Evolutionary conservation across 2,888 invertebrate species (phyloP).

Genomic region (Lottia scabra): DNA sequence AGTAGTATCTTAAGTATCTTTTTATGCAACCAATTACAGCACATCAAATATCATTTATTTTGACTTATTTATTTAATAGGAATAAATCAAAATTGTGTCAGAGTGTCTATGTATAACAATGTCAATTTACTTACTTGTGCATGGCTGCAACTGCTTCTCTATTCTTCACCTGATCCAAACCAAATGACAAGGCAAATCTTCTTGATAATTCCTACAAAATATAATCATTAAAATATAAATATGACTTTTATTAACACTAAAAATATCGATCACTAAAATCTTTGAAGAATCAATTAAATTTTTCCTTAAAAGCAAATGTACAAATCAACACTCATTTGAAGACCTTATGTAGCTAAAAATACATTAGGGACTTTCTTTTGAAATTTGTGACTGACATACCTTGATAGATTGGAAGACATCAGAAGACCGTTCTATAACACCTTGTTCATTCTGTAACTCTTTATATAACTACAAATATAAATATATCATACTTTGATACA

Average conservation of each 20-base stretch:
- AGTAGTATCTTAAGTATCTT: too few species aligned
- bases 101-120: too few species aligned
- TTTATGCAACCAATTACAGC: too few species aligned
- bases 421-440: constrained; percentile 76
- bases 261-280: too few species aligned
- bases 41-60: too few species aligned
- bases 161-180: constrained; percentile 95
- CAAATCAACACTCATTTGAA: too few species aligned
- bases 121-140: constrained; percentile 73
- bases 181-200: constrained; percentile 96
- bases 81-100: too few species aligned
- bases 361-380: too few species aligned
- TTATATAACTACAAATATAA: constrained; percentile 78
- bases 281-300: too few species aligned
- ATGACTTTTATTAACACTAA: background rate
- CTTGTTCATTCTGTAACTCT: constrained; percentile 75
- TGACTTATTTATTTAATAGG: too few species aligned
- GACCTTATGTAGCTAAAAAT: background rate
- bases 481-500: background rate
- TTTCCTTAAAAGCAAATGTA: too few species aligned
- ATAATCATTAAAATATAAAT: background rate
- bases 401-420: constrained; percentile 92
- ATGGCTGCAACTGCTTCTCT: constrained; percentile 95
- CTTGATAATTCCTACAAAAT: constrained; percentile 87
- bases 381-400: too few species aligned